Evolutionary conservation across 2,797 vertebrate genomes (phyloP), one percentile per base, ranked within the genome.

Genomic region (Microtus californicus): DNA sequence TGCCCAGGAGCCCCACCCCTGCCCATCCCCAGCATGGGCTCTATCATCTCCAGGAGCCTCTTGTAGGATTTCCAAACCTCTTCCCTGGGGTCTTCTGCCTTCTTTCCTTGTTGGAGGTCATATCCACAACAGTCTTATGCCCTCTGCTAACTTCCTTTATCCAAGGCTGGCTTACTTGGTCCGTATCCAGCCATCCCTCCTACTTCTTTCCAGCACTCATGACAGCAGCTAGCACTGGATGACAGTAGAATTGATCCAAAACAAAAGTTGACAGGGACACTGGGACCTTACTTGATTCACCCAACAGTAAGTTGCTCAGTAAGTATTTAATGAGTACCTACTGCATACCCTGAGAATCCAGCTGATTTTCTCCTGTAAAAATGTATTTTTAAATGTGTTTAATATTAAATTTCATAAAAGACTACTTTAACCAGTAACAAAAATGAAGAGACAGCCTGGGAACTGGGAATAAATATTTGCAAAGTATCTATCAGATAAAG

Each of bases 381-480:
- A n/a, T 69, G 63, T 6, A 11, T 71, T 73, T 63, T 71, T 73
- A 73, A 78, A 56, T 27, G 56, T 48, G 31, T 45, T 90, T 95
- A 40, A 31, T 63, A 71, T 71, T 69, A 63, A 90, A 88, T 63
- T 82, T 92, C 19, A 82, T 48, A 77, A 88, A 85, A 79, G 48
- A 54, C 40, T 81, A 67, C 81, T 92, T 89, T 61, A 81, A 73
- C 83, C 45, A 77, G 74, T 77, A 77, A 77, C 74, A 77, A 48
- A 48, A 48, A 48, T 77, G 43, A 48, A 77, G 48, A 77, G 74
- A 19, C 43, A 31, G 43, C 74, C 43, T 48, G 74, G 27, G 27
- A 31, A 48, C 43, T 77, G 74, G 43, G 27, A 77, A 17, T 77
- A 77, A 78, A n/a, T 56, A 56, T 54, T 67, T 78, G 59, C 82